A percentile compares a stretch with the other conserved stretches of the same genome.
These are phyloP conservation scores for Gymnodraco acuticeps DNA, from an alignment of 2,797 vertebrate genomes.

Conservation along the genomic window DNA sequence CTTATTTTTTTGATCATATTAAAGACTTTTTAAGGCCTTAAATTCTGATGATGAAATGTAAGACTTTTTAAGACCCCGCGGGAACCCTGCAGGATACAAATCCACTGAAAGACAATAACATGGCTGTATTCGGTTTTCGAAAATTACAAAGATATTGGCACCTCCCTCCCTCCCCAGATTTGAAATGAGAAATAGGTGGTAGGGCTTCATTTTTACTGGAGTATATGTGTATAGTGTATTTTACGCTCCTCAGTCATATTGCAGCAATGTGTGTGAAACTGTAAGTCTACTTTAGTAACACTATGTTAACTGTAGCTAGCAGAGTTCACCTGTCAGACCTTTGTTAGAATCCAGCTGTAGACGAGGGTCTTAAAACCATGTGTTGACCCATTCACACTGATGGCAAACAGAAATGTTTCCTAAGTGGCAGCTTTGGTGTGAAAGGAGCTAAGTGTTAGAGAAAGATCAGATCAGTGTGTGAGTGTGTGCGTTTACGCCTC, in stretches of 20 bases:
- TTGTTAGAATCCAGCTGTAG: slow-evolving; percentile 1
- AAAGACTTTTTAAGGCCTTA: no score
- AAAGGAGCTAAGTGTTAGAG: slow-evolving; percentile 59
- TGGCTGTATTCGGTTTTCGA: not conserved
- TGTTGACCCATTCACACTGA: slow-evolving; percentile 35
- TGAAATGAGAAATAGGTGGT: no score
- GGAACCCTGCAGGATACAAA: no score
- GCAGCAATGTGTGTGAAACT: not conserved
- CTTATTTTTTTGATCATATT: no score
- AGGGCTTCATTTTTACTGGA: no score
- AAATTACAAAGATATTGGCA: not conserved
- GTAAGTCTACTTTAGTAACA: not conserved
- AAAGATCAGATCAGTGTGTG: slow-evolving; percentile 46
- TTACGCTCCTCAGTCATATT: not conserved
- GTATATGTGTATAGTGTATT: not conserved
- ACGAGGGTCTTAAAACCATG: not conserved
- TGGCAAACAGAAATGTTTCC: slow-evolving; percentile 34
- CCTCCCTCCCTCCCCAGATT: no score
- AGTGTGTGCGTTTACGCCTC: slow-evolving; percentile 54
- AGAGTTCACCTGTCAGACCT: slow-evolving; percentile 9
- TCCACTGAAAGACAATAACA: no score
- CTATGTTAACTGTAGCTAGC: not conserved
- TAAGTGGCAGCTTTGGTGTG: slow-evolving; percentile 49
- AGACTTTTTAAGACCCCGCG: no score
- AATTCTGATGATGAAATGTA: no score